These are phyloP conservation scores for Eupsilia transversa DNA, from an alignment of 2,888 invertebrate species.

Conservation along the genomic window DNA sequence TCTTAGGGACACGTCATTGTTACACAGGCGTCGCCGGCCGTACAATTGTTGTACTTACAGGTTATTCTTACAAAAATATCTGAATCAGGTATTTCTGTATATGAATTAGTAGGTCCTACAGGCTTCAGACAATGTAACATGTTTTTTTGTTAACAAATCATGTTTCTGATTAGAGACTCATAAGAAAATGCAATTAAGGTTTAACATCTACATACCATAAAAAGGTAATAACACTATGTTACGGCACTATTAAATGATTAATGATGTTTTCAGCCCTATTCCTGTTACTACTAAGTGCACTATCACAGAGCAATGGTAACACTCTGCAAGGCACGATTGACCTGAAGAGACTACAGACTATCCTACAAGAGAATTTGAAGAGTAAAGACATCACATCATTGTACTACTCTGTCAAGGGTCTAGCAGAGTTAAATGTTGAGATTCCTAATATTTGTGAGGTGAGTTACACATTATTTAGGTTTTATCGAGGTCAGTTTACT, in stretches of 20 bases:
- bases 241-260: conserved; percentile 23
- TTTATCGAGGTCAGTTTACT: background rate
- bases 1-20: conserved; percentile 82
- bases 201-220: conserved; percentile 2
- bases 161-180: background rate
- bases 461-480: conserved; percentile 61
- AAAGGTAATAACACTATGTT: conserved; percentile 3
- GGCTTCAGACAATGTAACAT: background rate
- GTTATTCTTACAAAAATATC: conserved; percentile 52
- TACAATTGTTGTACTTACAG: conserved; percentile 50
- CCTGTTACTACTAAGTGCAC: conserved; percentile 74
- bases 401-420: conserved; percentile 94
- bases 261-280: conserved; percentile 75
- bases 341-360: conserved; percentile 81
- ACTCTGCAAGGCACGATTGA: conserved; percentile 85
- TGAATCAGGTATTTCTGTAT: background rate
- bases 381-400: conserved; percentile 92
- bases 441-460: conserved; percentile 92
- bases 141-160: conserved; percentile 11
- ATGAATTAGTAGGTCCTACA: background rate
- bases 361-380: conserved; percentile 86
- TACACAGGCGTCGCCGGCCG: conserved; percentile 65
- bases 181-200: conserved; percentile 2
- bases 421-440: conserved; percentile 92
- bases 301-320: conserved; percentile 78